These are phyloP conservation scores for Erynnis tages DNA, from an alignment of 2,888 invertebrate species.

Conservation along the genomic window DNA sequence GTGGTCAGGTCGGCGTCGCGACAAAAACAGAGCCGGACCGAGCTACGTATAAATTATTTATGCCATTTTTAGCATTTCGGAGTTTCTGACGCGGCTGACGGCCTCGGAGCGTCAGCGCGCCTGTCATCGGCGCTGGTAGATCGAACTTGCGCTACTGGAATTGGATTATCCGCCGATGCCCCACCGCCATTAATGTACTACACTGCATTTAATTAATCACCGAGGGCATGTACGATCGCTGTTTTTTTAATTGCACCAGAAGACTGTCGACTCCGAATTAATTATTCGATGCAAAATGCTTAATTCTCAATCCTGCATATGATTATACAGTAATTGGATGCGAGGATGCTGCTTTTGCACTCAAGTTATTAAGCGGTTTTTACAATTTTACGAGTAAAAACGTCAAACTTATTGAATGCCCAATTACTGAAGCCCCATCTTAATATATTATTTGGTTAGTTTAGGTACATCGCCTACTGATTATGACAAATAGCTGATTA, in stretches of 20 bases:
- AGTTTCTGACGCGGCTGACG: conserved; percentile 57
- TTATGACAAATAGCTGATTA: conserved; percentile 21
- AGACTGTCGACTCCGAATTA: conserved; percentile 1
- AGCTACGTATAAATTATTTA: conserved; percentile 79
- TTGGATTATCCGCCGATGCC: conserved; percentile 27
- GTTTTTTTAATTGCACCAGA: conserved; percentile 8
- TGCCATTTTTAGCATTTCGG: conserved; percentile 81
- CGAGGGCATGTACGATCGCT: neutral
- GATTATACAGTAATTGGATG: no score
- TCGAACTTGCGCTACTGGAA: conserved; percentile 14
- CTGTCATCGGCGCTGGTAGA: conserved; percentile 14
- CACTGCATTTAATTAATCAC: conserved; percentile 12
- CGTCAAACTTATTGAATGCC: no score
- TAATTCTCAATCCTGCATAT: neutral
- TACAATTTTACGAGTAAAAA: no score
- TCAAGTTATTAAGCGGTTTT: no score
- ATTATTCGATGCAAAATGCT: conserved; percentile 3
- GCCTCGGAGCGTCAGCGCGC: conserved; percentile 21
- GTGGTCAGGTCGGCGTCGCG: conserved; percentile 74
- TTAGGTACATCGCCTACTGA: conserved; percentile 6
- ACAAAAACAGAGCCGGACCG: conserved; percentile 73
- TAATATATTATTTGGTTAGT: neutral
- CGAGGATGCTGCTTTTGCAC: no score
- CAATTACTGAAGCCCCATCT: no score
- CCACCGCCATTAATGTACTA: conserved; percentile 2